Percentiles rank a stretch among this genome's conserved stretches.
phyloP scores from a whole-genome alignment of 2,113 vertebrate genomes.

The Columbina picui region DNA sequence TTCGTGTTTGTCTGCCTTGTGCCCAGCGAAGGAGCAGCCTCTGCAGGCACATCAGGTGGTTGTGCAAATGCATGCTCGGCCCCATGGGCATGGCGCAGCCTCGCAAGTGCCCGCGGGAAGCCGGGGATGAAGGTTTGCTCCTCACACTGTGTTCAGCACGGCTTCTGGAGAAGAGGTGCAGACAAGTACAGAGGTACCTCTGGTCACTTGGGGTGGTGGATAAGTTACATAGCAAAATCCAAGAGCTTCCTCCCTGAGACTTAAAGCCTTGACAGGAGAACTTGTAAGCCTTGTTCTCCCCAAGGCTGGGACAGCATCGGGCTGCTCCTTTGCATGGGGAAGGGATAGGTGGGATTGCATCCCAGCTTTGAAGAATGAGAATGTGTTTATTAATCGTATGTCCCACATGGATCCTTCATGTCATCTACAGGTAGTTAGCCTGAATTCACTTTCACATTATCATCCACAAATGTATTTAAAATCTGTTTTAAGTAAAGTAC shows the following conservation, averaged over 20 bases:
- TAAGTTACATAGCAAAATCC: background rate
- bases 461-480: background rate
- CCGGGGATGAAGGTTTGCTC: background rate
- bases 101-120: fast-evolving
- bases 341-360: background rate
- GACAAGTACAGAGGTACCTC: background rate
- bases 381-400: background rate
- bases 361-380: background rate
- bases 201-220: background rate
- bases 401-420: background rate
- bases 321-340: background rate
- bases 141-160: background rate
- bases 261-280: background rate
- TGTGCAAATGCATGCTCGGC: background rate
- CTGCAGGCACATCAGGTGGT: fast-evolving
- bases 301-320: fast-evolving
- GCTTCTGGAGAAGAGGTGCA: background rate
- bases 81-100: fast-evolving
- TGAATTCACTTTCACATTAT: background rate
- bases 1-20: fast-evolving
- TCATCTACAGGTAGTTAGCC: background rate
- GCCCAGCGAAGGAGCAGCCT: background rate
- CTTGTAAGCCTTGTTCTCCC: background rate
- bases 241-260: background rate
- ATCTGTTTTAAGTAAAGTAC: background rate